Evolutionary conservation across 1,140 invertebrate genomes (phyloP).

Genomic region (Drosophila navojoa): DNA sequence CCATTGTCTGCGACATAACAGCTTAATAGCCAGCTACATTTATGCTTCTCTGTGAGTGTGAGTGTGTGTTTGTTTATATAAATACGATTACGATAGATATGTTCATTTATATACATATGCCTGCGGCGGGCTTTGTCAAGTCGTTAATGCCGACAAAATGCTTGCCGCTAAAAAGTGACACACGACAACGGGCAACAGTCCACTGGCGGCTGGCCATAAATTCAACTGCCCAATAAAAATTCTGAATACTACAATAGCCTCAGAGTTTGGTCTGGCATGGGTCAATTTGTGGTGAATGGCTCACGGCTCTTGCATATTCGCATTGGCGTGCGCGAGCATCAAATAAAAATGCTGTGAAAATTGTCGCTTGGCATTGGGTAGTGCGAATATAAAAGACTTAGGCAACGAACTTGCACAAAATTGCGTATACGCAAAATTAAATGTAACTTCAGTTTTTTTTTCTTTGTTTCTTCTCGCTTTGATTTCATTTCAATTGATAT

Average conservation of each 20-base stretch:
- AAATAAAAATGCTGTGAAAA: too few species aligned
- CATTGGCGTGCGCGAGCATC: not conserved
- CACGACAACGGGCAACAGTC: slow-evolving; percentile 39
- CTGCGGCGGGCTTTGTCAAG: slow-evolving; percentile 39
- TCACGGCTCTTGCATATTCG: slow-evolving; percentile 22
- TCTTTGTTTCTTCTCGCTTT: slow-evolving; percentile 6
- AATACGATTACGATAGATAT: slow-evolving; percentile 22
- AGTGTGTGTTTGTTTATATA: not conserved
- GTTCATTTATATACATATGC: slow-evolving; percentile 5
- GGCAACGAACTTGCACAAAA: slow-evolving; percentile 63
- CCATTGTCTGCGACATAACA: slow-evolving; percentile 30
- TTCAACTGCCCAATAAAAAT: slow-evolving; percentile 77
- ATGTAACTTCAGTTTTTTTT: slow-evolving; percentile 7
- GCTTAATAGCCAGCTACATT: slow-evolving; percentile 27
- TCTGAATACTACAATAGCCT: slow-evolving; percentile 48
- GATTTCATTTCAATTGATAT: slow-evolving; percentile 26
- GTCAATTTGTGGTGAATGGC: slow-evolving; percentile 59
- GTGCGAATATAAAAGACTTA: slow-evolving; percentile 67
- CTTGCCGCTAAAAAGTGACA: slow-evolving; percentile 50
- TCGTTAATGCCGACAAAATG: slow-evolving; percentile 39
- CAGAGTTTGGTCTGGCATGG: slow-evolving; percentile 3
- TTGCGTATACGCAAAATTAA: slow-evolving; percentile 39
- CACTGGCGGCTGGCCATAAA: slow-evolving; percentile 61
- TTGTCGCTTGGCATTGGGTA: too few species aligned
- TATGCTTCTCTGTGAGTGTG: not conserved